Base-by-base conservation (phyloP, 2,888 invertebrate genomes). In the Archips xylosteana region DNA sequence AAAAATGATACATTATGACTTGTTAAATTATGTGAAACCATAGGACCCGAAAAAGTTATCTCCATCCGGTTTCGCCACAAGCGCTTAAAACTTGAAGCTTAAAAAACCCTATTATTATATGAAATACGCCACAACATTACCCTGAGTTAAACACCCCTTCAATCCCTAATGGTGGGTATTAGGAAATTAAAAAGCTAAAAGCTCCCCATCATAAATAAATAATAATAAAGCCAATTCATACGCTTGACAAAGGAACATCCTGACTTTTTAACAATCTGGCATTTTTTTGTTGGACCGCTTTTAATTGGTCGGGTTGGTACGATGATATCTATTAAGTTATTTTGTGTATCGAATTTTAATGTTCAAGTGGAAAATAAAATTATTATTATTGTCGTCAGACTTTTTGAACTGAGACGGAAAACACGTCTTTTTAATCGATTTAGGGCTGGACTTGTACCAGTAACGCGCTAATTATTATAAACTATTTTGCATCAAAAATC, bases 121-220 rank as follows among this genome's bases (percentile, higher is more conserved):
- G 76, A 76, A 80, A 78, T 78, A 77, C 71, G 78, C 81, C 83
- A 82, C 80, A 82, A 80, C 78, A 77, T 77, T 78, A 77, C 76
- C 79, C 75, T 73, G 78, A 76, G 76, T 77, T 75, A 75, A 78
- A 81, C 77, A 78, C 76, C 80, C 79, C 79, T 80, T 80, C 80
- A 77, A 81, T 78, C 79, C 79, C 73, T 74, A 77, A 76, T 75
- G 75, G 75, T 61, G 66, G 75, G 71, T 78, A 79, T 82, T 81
- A 81, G 78, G 76, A 79, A 78, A 78, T 84, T 83, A 79, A 82
- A 54, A 83, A 80, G 79, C 80, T 78, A 34, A 49, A 64, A 65
- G 65, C 80, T 79, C 81, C 83, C 85, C 82, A 76, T 76, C 75
- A 79, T 77, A 78, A 78, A 79, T 79, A 79, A 81, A 79, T 76